Base-by-base conservation (phyloP, 2,888 invertebrate genomes). In the Dicranocentrus wangi region DNA sequence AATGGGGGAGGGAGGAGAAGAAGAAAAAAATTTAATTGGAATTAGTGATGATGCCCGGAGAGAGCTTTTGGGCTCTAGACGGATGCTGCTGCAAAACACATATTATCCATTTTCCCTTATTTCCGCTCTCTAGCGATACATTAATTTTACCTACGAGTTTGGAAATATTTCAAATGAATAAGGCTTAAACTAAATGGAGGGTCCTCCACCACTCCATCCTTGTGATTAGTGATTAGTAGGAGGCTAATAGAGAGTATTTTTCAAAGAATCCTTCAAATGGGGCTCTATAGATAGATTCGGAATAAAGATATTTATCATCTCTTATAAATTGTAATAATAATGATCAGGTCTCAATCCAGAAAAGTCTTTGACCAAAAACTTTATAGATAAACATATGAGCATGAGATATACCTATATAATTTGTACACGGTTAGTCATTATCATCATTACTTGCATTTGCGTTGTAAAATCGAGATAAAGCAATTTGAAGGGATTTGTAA, bases 11-110 rank as follows among this genome's bases (percentile, higher is more conserved):
- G 32, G 80, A 43, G 47, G 69, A 47, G 80, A 66, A 66, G 43
- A 39, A 73, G 80, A 66, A 66, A 47, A 39, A 73, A 80, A 66
- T 42, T 80, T 80, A 80, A 80, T 80, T 80, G 80, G 80, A 73
- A 80, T 73, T 72, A 80, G 80, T 68, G 80, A 80, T 80, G 73
- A 80, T 72, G 72, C 73, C 80, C 66, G 61, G 72, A 65, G 80
- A 80, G 80, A 68, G 73, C 47, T 28, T 47, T 77, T 66, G 39
- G 32, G 23, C 55, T 71, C 61, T 71, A 79, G 61, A 28, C 28
- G 58, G 80, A 72, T 80, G 42, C 25, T 25, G 66, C 72, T 51
- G 69, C 71, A 80, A 68, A 73, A 47, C 47, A 72, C 72, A 32
- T 60, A 61, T 77, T 78, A 70, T 65, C 28, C 32, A 60, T 51